Conservation (phyloP, 2,888 invertebrate species). For the Leptopilina drosophilae region DNA sequence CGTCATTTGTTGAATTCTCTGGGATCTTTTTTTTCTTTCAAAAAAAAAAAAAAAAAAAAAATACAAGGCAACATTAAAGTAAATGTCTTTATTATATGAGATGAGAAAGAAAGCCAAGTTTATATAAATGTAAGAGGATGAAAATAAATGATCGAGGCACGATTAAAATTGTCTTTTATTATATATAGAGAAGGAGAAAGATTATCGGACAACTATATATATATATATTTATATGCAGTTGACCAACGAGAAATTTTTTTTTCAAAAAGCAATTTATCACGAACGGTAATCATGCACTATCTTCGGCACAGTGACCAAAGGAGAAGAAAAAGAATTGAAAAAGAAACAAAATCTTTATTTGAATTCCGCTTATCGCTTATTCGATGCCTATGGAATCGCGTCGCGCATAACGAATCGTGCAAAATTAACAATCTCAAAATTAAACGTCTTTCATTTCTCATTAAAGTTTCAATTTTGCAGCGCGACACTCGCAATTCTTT, state of each 20-base stretch:
- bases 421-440: conserved; percentile 49
- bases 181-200: too few species aligned
- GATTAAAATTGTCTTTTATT: conserved; percentile 12
- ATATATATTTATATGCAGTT: too few species aligned
- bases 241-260: conserved; percentile 53
- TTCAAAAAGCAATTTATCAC: conserved; percentile 54
- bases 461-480: conserved; percentile 56
- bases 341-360: conserved; percentile 63
- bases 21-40: not conserved
- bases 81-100: conserved; percentile 36
- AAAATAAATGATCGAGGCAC: conserved; percentile 37
- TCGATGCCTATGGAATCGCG: conserved; percentile 53
- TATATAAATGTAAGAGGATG: not conserved
- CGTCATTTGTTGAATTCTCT: conserved; percentile 32
- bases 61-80: conserved; percentile 34
- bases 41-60: conserved; percentile 25
- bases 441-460: conserved; percentile 56
- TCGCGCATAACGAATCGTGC: conserved; percentile 54
- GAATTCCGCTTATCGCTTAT: conserved; percentile 64
- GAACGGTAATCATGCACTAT: conserved; percentile 52
- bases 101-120: conserved; percentile 20
- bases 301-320: conserved; percentile 52
- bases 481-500: not conserved
- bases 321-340: too few species aligned
- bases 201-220: conserved; percentile 34